These are phyloP conservation scores for Prunella himalayana DNA, from an alignment of 2,113 vertebrate species.

Conservation along the genomic window DNA sequence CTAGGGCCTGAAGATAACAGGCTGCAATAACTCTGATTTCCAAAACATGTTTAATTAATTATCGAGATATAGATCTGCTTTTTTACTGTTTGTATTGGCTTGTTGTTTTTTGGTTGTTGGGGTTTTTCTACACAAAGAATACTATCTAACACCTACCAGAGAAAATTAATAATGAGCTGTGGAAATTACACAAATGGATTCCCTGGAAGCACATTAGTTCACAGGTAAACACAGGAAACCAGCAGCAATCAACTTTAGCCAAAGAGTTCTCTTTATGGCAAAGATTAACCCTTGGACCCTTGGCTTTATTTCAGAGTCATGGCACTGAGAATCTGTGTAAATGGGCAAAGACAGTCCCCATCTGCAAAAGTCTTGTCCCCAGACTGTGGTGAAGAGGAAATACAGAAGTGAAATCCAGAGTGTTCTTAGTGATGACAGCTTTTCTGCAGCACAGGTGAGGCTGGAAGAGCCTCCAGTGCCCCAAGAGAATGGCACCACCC, in stretches of 20 bases:
- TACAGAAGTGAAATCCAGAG: neutral
- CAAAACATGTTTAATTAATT: neutral
- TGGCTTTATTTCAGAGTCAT: neutral
- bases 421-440: neutral
- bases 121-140: neutral
- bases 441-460: neutral
- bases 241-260: neutral
- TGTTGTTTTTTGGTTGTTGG: neutral
- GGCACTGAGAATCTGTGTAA: neutral
- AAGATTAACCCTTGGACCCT: neutral
- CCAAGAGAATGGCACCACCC: fast-evolving
- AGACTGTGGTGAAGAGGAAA: neutral
- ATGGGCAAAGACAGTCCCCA: neutral
- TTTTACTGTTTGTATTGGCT: neutral
- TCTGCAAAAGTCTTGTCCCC: neutral
- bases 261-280: neutral
- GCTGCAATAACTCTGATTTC: neutral
- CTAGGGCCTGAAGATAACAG: neutral
- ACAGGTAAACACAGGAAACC: neutral
- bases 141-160: neutral
- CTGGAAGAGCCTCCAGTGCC: neutral
- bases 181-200: neutral
- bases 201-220: neutral
- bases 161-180: neutral
- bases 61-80: neutral